phyloP scores from a whole-genome alignment of 1,140 invertebrate species.

The Andrena cerasifolii region DNA sequence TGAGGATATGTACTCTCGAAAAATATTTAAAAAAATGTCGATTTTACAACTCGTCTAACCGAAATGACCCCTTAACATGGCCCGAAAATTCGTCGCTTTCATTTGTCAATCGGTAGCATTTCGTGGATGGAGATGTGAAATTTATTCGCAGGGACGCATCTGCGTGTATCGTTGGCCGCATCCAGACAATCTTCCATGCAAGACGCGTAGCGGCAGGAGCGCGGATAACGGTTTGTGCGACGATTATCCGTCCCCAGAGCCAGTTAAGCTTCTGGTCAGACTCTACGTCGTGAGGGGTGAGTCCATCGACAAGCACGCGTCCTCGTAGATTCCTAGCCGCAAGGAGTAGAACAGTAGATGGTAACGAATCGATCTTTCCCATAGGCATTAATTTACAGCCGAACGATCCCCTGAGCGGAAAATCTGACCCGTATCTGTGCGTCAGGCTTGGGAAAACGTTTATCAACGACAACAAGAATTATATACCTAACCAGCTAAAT shows the following conservation, averaged over 20 bases:
- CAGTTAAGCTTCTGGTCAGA: slow-evolving; percentile 88
- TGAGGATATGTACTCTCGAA: no score
- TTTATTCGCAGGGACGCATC: slow-evolving; percentile 84
- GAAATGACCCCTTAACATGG: no score
- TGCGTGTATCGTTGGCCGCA: slow-evolving; percentile 79
- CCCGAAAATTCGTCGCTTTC: no score
- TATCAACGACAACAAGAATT: slow-evolving; percentile 88
- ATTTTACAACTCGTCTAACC: no score
- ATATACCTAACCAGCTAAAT: slow-evolving; percentile 90
- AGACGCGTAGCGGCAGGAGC: slow-evolving; percentile 73
- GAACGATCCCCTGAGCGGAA: slow-evolving; percentile 86
- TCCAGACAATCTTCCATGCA: slow-evolving; percentile 69
- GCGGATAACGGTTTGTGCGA: slow-evolving; percentile 83
- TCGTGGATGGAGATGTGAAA: no score
- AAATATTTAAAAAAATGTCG: no score
- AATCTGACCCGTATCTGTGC: slow-evolving; percentile 91
- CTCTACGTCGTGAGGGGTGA: slow-evolving; percentile 90
- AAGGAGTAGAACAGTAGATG: neutral
- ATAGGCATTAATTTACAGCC: slow-evolving; percentile 87
- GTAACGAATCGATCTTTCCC: slow-evolving; percentile 24
- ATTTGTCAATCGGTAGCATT: no score
- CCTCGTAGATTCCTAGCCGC: neutral
- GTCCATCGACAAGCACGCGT: neutral
- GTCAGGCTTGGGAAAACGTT: slow-evolving; percentile 87
- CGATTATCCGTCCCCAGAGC: slow-evolving; percentile 86